Conservation (phyloP, 2,888 invertebrate genomes). For the Leptinotarsa rubiginosa region DNA sequence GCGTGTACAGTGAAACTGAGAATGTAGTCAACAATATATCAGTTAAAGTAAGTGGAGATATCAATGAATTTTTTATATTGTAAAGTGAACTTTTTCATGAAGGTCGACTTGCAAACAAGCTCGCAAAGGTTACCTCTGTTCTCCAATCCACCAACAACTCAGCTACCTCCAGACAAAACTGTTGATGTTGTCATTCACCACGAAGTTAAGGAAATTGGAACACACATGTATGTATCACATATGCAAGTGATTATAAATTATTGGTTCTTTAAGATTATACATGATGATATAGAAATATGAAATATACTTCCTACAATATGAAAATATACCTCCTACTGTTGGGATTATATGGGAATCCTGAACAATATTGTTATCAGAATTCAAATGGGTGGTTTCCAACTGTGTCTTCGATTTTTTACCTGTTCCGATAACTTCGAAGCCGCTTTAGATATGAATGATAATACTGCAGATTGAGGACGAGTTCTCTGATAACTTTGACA, state of each 20-base stretch:
- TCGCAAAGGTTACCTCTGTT: conserved; percentile 87
- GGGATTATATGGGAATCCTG: no score
- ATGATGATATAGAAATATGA: no score
- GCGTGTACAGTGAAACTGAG: conserved; percentile 94
- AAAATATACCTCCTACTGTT: no score
- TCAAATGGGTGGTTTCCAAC: no score
- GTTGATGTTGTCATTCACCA: conserved; percentile 96
- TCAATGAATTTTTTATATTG: neutral
- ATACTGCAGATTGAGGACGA: no score
- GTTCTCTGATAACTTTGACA: no score
- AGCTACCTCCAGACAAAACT: conserved; percentile 82
- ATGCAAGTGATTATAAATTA: neutral
- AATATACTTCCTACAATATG: no score
- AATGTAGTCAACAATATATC: conserved; percentile 85
- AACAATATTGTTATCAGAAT: no score
- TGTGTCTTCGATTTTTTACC: no score
- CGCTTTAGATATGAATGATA: no score
- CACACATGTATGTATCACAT: conserved; percentile 85
- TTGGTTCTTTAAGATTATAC: no score
- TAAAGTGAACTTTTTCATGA: conserved; percentile 40
- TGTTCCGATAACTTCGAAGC: no score
- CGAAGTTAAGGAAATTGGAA: conserved; percentile 99
- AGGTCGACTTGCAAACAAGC: conserved; percentile 95
- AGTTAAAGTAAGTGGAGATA: conserved; percentile 74
- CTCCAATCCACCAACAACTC: conserved; percentile 72